Percentiles rank a stretch among this genome's conserved stretches.
phyloP scores from a whole-genome alignment of 2,797 vertebrate genomes.

The Enteromius radiatus region DNA sequence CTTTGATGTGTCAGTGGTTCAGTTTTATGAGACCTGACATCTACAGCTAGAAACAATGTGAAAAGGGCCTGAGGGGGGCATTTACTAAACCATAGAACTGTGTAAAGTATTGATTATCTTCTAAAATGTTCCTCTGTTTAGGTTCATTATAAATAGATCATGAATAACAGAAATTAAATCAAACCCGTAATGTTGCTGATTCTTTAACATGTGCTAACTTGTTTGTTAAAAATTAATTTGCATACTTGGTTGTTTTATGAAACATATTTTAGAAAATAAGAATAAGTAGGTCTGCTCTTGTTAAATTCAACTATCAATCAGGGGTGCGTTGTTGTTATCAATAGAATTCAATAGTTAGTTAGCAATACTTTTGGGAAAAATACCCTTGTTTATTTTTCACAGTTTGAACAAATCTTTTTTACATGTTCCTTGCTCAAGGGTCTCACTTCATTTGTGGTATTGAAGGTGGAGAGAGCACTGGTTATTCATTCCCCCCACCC shows the following conservation, averaged over 20 bases:
- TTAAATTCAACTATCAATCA: neutral
- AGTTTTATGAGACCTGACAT: conserved; percentile 15
- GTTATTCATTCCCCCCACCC: no score
- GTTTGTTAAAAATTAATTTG: neutral
- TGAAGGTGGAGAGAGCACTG: no score
- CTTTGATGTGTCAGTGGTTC: conserved; percentile 20
- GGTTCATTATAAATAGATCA: neutral
- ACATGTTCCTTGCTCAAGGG: neutral
- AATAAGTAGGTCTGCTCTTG: neutral
- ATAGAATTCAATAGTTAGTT: no score
- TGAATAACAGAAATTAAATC: neutral
- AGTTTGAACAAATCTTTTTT: neutral
- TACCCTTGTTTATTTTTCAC: neutral
- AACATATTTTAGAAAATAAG: neutral
- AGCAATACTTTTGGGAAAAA: no score
- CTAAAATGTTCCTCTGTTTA: neutral
- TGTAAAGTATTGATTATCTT: neutral
- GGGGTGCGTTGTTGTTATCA: no score
- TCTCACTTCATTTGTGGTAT: no score
- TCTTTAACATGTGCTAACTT: neutral
- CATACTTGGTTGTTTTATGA: neutral
- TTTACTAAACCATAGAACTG: neutral
- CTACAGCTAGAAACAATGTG: neutral
- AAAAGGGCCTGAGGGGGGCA: neutral
- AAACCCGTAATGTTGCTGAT: neutral